Evolutionary conservation across 2,888 invertebrate species (phyloP), one percentile per base, ranked within the genome.

Genomic region (Alentia gelatinosa): DNA sequence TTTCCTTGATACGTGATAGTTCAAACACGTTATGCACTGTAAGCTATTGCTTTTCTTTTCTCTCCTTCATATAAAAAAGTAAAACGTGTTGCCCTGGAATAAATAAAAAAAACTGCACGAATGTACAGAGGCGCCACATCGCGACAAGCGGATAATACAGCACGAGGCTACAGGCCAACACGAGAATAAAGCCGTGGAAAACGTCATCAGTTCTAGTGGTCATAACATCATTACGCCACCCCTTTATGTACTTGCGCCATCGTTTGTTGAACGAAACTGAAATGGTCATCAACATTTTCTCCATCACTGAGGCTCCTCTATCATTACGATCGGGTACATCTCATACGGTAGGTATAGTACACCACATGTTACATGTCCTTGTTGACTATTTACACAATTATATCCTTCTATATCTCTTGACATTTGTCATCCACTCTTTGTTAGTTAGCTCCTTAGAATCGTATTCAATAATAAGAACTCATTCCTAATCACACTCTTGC

Each of bases 401-500:
- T 47, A 42, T 86, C 30, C 1, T 86, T 23, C 19, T 26, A 47
- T 35, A 39, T 74, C 30, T 15, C 19, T 42, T 42, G 47, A 86
- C 37, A 74, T 3, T 74, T 33, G 26, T 74, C 33, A 74, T 26
- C 9, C n/a, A 63, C 63, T 63, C n/a, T 26, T 7, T n/a, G 74
- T 26, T 33, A 74, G 26, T 33, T 33, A 26, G 15, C 33, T 4
- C 4, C 74, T 26, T 5, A 1, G n/a, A n/a, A n/a, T n/a, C n/a
- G n/a, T n/a, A n/a, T 74, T 26, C n/a, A 74, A 79, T 3, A 4
- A 79, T 79, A 79, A 35, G 37, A 19, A 37, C 39, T 35, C 79
- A 4, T 79, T 68, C 83, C 40, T 30, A 86, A 86, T 86, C 86
- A 86, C 86, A 86, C 86, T 47, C 86, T 47, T 86, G 86, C 86